Evolutionary conservation across 2,797 vertebrate species (phyloP), one percentile per base, ranked within the genome.

Genomic region (Platalea minor): DNA sequence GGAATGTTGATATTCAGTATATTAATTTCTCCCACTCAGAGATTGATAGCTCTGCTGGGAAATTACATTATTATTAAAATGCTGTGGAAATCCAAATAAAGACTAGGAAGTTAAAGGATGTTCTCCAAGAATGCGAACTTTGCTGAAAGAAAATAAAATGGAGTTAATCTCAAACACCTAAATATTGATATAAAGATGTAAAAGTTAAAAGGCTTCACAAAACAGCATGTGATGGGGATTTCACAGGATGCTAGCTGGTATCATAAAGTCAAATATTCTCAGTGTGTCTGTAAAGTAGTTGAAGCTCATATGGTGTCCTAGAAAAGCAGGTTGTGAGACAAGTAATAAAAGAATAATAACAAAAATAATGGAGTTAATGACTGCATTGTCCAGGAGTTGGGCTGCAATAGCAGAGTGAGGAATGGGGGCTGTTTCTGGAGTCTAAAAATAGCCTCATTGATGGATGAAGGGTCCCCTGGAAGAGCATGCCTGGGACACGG

Each of bases 1-100:
- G 61, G 57, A 80, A 78, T 41, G 43, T 6, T 75, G 69, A 72
- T 83, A 76, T 88, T 77, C 51, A 45, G 28, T 48, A 12, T 70
- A 76, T 69, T 91, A 37, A 82, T 87, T 92, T 89, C 86, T 95
- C 72, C 63, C 5, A 61, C 50, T 37, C 35, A 4, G 69, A 84
- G 59, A 80, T 4, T 73, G 84, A 76, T 0, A 2, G 53, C 73
- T 72, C 79, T 93, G 64, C 73, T 85, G 92, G 81, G 75, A 95
- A 96, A 92, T 86, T 46, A 75, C n/a, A 35, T 53, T 53, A 60
- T 79, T 88, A 60, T 78, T 87, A 33, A 93, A 93, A 95, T 35
- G 50, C 64, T 46, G 72, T 85, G 57, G 78, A 93, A 92, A 93
- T 79, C 35, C 68, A 86, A 75, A 75, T 50, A 88, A 69, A 75